Conservation (phyloP, 2,797 vertebrate species). For the Micropoecilia bifurca region DNA sequence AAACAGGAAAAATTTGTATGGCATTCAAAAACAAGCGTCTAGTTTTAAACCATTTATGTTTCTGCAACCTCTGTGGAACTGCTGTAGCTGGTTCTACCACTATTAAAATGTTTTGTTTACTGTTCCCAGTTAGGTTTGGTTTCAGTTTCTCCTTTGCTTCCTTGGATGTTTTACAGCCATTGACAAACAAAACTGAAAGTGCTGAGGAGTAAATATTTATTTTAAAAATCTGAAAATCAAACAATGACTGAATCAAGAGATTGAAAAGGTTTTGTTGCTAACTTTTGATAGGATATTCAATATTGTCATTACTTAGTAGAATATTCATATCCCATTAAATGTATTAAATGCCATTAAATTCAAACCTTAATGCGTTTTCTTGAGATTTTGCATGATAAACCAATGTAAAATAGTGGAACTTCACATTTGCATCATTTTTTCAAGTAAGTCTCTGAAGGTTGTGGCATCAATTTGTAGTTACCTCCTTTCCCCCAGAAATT, state of each 20-base stretch:
- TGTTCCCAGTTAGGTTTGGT: neutral
- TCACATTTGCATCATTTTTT: neutral
- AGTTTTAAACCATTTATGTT: neutral
- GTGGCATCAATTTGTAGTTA: neutral
- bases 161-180: neutral
- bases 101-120: neutral
- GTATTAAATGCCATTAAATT: neutral
- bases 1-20: neutral
- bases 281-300: neutral
- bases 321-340: too few species aligned
- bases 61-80: neutral
- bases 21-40: neutral
- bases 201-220: neutral
- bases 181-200: neutral
- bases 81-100: neutral
- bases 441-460: neutral
- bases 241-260: neutral
- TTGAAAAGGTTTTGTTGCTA: neutral
- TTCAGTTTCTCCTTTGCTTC: neutral
- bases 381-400: neutral
- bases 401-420: neutral
- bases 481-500: neutral
- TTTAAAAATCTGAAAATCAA: neutral
- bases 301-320: neutral
- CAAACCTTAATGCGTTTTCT: neutral